Base-by-base conservation (phyloP, 2,113 vertebrate genomes). In the Climacteris rufus region DNA sequence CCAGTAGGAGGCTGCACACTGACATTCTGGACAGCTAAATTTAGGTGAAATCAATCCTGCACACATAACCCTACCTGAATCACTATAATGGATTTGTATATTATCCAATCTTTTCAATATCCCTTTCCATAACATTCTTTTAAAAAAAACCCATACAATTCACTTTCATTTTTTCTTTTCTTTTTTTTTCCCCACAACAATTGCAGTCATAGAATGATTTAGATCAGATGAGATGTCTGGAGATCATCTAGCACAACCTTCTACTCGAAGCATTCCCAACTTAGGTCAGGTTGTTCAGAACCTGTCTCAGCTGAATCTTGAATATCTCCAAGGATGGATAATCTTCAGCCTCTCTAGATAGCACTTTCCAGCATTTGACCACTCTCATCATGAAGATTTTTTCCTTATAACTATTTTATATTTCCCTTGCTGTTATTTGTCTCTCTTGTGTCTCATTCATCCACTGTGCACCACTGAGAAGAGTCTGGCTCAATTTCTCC, bases 381-480 rank as follows among this genome's bases (percentile, higher is more conserved):
- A 42, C 20, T 87, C 35, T 69, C 18, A 65, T 60, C 42, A 85
- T 19, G 39, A 77, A 57, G 14, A 83, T 18, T 39, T 91, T 92
- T 50, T 35, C 47, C 63, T 83, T 83, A 31, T 39, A 81, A 63
- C 22, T 59, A 37, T 83, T 92, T 68, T 54, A 10, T 77, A 87
- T 83, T 92, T 94, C 64, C 52, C 64, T 92, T 78, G 75, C 15
- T 83, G 19, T 81, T 83, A 65, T 59, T 86, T 93, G 45, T 70
- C 33, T 65, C 89, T 68, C 80, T 59, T 44, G 44, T 81, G 88
- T 74, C 71, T 90, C 90, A 83, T 96, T 90, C 42, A 86, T 94
- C 52, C 49, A 28, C 39, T 66, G 27, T 50, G 35, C 76, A 93
- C 33, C 66, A 65, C 45, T 63, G 79, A 92, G 71, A 74, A 83